Conservation (phyloP, 2,888 invertebrate species). For the Ernsta delagoae region DNA sequence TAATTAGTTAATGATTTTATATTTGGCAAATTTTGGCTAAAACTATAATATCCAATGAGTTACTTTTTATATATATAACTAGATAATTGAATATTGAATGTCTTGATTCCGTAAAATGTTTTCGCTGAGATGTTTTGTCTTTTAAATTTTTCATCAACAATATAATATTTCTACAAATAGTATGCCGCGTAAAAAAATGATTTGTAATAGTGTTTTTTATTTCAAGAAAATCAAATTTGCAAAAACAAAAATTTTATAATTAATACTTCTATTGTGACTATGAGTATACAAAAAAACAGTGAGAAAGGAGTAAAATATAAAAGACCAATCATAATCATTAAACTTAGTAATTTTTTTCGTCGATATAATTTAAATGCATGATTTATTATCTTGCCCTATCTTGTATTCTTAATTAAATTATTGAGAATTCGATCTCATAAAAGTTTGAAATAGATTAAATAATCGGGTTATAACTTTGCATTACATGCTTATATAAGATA, state of each 20-base stretch:
- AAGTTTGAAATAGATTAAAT: constrained; percentile 35
- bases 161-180: not conserved
- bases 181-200: not conserved
- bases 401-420: constrained; percentile 45
- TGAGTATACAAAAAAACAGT: not conserved
- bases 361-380: constrained; percentile 19
- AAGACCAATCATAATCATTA: no score
- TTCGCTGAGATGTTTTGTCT: constrained; percentile 5
- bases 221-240: no score
- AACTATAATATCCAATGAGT: constrained; percentile 59
- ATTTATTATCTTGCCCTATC: not conserved
- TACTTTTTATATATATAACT: not conserved
- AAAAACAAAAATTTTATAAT: no score
- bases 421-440: constrained; percentile 71
- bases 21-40: constrained; percentile 82
- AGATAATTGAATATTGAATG: not conserved
- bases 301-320: not conserved
- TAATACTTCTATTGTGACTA: no score
- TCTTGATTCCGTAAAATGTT: not conserved
- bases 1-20: constrained; percentile 49
- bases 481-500: constrained; percentile 58
- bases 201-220: not conserved
- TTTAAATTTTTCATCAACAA: not conserved
- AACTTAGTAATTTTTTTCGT: not conserved
- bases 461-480: constrained; percentile 51